Evolutionary conservation across 2,888 invertebrate genomes (phyloP).

Genomic region (Dolichopus griseipennis): DNA sequence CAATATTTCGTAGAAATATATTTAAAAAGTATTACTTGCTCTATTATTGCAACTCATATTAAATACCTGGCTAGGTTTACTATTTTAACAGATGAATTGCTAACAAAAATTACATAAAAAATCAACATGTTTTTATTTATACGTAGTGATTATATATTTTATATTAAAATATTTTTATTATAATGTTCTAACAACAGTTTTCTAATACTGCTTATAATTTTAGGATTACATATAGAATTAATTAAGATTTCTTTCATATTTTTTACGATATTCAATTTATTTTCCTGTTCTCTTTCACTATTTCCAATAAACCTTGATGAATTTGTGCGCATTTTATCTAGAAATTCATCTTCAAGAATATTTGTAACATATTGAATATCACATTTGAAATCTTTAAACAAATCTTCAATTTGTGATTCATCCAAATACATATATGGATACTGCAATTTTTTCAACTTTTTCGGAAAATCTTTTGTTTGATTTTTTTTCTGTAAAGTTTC

Average conservation of each 20-base stretch:
- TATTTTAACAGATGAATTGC: too few species aligned
- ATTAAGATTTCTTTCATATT: constrained; percentile 18
- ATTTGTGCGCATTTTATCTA: constrained; percentile 12
- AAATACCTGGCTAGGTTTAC: too few species aligned
- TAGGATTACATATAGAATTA: constrained; percentile 20
- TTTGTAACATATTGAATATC: constrained; percentile 11
- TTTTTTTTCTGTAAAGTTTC: background rate
- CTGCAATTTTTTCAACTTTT: background rate
- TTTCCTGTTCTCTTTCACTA: background rate
- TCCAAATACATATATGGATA: constrained; percentile 18
- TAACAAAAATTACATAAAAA: too few species aligned
- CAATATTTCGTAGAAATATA: too few species aligned
- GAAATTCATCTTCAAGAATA: constrained; percentile 14
- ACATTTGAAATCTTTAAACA: constrained; percentile 13
- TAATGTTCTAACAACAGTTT: background rate
- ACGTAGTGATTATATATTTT: too few species aligned
- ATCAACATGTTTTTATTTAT: too few species aligned
- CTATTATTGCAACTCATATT: too few species aligned
- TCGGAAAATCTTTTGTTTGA: background rate
- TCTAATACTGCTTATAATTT: constrained; percentile 16
- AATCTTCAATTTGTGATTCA: constrained; percentile 12
- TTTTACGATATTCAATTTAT: background rate
- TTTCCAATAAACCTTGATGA: constrained; percentile 13
- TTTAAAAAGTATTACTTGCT: too few species aligned
- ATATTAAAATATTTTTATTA: background rate